phyloP scores from a whole-genome alignment of 2,888 invertebrate species.

The Clepsis dumicolana region DNA sequence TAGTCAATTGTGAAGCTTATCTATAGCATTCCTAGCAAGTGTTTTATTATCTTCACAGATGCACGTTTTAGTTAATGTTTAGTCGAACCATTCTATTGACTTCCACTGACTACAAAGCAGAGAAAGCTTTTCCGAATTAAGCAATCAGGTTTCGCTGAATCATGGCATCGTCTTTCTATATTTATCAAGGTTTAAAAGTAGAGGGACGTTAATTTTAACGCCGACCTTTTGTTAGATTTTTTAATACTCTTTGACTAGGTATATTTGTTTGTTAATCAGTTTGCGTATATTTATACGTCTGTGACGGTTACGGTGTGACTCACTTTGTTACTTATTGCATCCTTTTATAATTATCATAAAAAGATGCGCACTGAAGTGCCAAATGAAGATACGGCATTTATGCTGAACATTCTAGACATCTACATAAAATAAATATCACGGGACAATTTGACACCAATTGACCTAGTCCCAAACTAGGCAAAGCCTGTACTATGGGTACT shows the following conservation, averaged over 20 bases:
- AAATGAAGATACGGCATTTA: too few relatives aligned
- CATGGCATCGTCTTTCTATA: background rate
- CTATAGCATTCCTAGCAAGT: background rate
- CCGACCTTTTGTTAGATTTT: background rate
- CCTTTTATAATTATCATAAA: too few relatives aligned
- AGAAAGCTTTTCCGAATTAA: background rate
- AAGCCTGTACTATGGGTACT: too few relatives aligned
- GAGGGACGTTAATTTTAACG: background rate
- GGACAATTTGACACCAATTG: too few relatives aligned
- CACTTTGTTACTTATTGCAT: too few relatives aligned
- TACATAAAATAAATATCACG: too few relatives aligned
- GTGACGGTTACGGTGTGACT: too few relatives aligned
- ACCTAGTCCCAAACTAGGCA: too few relatives aligned
- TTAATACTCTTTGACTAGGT: background rate
- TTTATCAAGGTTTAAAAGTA: background rate
- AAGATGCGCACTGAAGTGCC: too few relatives aligned
- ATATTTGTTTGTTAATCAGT: too few relatives aligned
- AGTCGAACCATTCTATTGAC: slow-evolving; percentile 1
- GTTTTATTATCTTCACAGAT: background rate
- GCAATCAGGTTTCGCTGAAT: background rate
- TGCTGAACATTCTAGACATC: too few relatives aligned
- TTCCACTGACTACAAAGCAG: slow-evolving; percentile 2
- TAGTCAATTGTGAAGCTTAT: background rate
- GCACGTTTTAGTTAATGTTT: background rate
- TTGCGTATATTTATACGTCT: too few relatives aligned